These are phyloP conservation scores for Hylaeus anthracinus DNA, from an alignment of 1,140 invertebrate species.

Conservation along the genomic window DNA sequence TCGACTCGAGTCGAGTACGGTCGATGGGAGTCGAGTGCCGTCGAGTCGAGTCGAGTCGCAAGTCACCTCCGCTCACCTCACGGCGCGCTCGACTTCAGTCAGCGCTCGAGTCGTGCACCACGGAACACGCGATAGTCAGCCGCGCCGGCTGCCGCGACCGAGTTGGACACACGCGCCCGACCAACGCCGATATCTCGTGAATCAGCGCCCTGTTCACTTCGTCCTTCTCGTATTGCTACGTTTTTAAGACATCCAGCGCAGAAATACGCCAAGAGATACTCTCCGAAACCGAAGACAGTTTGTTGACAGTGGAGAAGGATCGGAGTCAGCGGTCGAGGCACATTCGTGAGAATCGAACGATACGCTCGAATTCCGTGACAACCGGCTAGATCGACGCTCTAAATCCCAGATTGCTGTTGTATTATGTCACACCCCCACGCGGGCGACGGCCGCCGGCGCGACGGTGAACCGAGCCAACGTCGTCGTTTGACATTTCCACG, in stretches of 20 bases:
- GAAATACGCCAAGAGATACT: too few species aligned
- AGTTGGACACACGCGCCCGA: conserved; percentile 45
- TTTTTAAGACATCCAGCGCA: too few species aligned
- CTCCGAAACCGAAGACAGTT: too few species aligned
- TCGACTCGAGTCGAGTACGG: conserved; percentile 33
- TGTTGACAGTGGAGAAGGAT: too few species aligned
- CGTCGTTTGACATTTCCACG: conserved; percentile 72
- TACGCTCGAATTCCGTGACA: conserved; percentile 3
- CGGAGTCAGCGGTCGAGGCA: too few species aligned
- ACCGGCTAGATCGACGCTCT: background rate
- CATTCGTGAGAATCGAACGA: too few species aligned
- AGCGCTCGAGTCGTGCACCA: conserved; percentile 62
- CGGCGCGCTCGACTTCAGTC: conserved; percentile 57
- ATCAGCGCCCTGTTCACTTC: background rate
- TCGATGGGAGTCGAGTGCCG: conserved; percentile 24
- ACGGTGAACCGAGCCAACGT: conserved; percentile 47
- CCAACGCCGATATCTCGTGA: background rate
- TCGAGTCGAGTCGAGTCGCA: conserved; percentile 66
- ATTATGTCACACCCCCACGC: conserved; percentile 78
- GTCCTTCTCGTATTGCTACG: background rate
- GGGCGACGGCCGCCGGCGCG: conserved; percentile 62
- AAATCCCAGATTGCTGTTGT: conserved; percentile 32
- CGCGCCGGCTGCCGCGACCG: conserved; percentile 29
- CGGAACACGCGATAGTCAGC: conserved; percentile 49
- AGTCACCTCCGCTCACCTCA: conserved; percentile 79